These are phyloP conservation scores for Osmerus eperlanus DNA, from an alignment of 2,113 vertebrate species.

Conservation along the genomic window DNA sequence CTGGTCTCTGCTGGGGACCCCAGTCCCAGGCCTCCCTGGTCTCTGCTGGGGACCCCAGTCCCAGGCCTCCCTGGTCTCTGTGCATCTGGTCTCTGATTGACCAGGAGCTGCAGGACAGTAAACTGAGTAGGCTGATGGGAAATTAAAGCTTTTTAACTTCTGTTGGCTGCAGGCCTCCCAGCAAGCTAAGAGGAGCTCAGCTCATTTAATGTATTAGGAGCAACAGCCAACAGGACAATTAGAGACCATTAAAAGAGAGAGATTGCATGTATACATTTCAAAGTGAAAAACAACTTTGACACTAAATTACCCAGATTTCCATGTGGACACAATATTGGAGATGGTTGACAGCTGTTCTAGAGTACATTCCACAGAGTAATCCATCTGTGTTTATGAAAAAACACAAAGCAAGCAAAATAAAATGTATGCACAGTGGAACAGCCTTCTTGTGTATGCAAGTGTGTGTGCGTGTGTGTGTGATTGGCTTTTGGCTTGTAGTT, in stretches of 20 bases:
- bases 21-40: too few species aligned
- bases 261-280: not conserved
- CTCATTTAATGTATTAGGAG: conserved; percentile 35
- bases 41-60: too few species aligned
- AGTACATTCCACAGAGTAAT: conserved; percentile 8
- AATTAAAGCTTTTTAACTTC: conserved; percentile 51
- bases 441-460: conserved; percentile 6
- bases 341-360: conserved; percentile 23
- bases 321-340: not conserved
- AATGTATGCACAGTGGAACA: conserved; percentile 42
- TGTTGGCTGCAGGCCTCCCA: conserved; percentile 37
- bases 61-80: conserved; percentile 35
- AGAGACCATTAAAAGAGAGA: not conserved
- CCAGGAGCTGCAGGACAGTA: conserved; percentile 36
- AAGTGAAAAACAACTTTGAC: not conserved
- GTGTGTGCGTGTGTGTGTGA: conserved; percentile 8
- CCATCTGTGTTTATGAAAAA: conserved; percentile 35
- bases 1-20: too few species aligned
- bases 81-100: conserved; percentile 43
- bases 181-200: conserved; percentile 16
- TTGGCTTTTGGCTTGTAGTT: not conserved
- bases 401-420: conserved; percentile 40
- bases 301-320: not conserved
- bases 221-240: conserved; percentile 34
- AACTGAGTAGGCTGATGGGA: conserved; percentile 40